These are phyloP conservation scores for Labrus mixtus DNA, from an alignment of 2,113 vertebrate genomes.

Conservation along the genomic window DNA sequence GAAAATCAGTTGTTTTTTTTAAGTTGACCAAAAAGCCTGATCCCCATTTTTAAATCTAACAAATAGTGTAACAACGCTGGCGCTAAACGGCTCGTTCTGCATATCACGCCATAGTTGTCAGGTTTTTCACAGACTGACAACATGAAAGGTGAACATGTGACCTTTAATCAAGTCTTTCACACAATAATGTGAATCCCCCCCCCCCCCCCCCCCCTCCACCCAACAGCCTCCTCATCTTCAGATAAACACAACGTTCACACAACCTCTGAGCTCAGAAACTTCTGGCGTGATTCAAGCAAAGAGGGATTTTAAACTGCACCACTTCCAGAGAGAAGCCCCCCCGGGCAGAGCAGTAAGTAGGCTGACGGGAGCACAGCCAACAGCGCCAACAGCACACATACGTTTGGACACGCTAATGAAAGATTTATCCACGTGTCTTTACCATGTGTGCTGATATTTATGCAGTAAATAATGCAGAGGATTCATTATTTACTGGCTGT, in stretches of 20 bases:
- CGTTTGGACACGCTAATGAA: conserved; percentile 17
- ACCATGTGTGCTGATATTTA: conserved; percentile 15
- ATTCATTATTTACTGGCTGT: conserved; percentile 7
- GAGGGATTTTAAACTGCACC: neutral
- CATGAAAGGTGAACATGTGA: too few relatives aligned
- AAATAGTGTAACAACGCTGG: too few relatives aligned
- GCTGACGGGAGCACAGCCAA: conserved; percentile 8
- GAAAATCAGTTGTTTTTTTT: too few relatives aligned
- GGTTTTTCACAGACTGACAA: too few relatives aligned
- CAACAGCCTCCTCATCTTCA: neutral
- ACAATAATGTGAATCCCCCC: neutral
- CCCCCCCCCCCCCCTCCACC: neutral
- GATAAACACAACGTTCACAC: neutral
- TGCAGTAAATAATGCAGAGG: conserved; percentile 23
- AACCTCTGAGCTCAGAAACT: conserved; percentile 3
- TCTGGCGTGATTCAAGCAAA: neutral
- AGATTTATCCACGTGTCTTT: conserved; percentile 3
- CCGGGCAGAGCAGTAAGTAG: neutral
- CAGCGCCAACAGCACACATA: neutral
- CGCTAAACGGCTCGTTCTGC: too few relatives aligned
- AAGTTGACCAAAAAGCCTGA: too few relatives aligned
- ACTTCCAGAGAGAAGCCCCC: neutral
- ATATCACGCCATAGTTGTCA: too few relatives aligned
- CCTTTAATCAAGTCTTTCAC: too few relatives aligned
- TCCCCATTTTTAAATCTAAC: too few relatives aligned